A percentile compares a stretch with the other conserved stretches of the same genome.
phyloP scores from a whole-genome alignment of 2,797 vertebrate species.

The Acrossocheilus fasciatus region DNA sequence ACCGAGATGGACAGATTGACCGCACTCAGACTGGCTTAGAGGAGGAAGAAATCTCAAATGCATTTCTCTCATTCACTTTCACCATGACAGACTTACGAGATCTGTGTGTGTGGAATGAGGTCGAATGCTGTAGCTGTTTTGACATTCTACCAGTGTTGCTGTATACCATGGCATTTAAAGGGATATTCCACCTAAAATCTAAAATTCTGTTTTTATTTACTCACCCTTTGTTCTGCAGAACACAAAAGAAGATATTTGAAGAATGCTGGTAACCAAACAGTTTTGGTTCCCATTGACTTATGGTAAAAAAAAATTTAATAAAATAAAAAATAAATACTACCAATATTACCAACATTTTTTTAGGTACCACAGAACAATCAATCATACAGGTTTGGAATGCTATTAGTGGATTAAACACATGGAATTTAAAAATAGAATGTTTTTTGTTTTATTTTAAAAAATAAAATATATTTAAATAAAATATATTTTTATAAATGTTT shows the following conservation, averaged over 20 bases:
- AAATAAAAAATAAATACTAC: not conserved
- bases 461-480: too few relatives aligned
- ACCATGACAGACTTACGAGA: not conserved
- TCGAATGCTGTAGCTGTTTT: not conserved
- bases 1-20: not conserved
- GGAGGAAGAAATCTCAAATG: constrained; percentile 10
- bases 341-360: not conserved
- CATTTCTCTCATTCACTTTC: constrained; percentile 9
- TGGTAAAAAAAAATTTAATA: not conserved
- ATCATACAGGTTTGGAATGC: not conserved
- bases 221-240: not conserved
- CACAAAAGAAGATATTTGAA: not conserved
- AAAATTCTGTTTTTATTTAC: not conserved
- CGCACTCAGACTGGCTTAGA: not conserved
- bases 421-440: not conserved
- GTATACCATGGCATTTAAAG: not conserved
- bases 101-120: constrained; percentile 5
- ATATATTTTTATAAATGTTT: not conserved
- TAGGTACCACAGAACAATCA: not conserved
- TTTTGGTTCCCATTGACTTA: not conserved
- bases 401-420: not conserved
- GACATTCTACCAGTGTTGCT: not conserved
- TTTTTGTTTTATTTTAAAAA: not conserved
- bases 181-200: not conserved
- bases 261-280: not conserved